Conservation (phyloP, 1,140 invertebrate genomes). For the Copidosoma floridanum region DNA sequence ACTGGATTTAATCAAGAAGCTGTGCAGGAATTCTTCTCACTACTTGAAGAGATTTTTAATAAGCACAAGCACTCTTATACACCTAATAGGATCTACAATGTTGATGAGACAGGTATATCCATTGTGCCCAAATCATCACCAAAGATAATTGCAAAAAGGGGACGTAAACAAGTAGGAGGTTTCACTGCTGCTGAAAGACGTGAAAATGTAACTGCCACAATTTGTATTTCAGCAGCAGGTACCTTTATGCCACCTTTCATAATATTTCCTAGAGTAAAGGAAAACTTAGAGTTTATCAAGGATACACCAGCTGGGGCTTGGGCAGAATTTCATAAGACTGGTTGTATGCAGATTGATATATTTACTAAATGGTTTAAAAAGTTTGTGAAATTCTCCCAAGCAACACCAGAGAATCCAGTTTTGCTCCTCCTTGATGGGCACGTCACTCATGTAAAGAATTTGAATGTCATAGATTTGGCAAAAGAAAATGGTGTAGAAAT, state of each 20-base stretch:
- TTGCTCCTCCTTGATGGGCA: constrained; percentile 40
- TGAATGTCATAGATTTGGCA: too few relatives aligned
- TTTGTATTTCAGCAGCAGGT: constrained; percentile 44
- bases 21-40: not conserved
- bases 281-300: constrained; percentile 36
- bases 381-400: constrained; percentile 24
- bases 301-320: constrained; percentile 30
- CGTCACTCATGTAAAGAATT: too few relatives aligned
- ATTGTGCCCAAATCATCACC: too few relatives aligned
- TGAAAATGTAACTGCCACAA: constrained; percentile 36
- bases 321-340: constrained; percentile 14
- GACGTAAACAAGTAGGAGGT: constrained; percentile 40
- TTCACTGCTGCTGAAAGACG: constrained; percentile 40
- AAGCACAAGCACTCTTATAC: constrained; percentile 27
- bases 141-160: too few relatives aligned
- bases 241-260: constrained; percentile 42
- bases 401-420: constrained; percentile 30
- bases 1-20: not conserved
- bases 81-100: constrained; percentile 30
- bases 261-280: constrained; percentile 41
- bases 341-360: not conserved
- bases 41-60: not conserved
- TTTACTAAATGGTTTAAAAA: not conserved
- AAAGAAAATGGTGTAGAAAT: too few relatives aligned
- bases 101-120: too few relatives aligned